Base-by-base conservation (phyloP, 37 sponge, comb jelly and placozoan species). In the Dysidea cf. avara region DNA sequence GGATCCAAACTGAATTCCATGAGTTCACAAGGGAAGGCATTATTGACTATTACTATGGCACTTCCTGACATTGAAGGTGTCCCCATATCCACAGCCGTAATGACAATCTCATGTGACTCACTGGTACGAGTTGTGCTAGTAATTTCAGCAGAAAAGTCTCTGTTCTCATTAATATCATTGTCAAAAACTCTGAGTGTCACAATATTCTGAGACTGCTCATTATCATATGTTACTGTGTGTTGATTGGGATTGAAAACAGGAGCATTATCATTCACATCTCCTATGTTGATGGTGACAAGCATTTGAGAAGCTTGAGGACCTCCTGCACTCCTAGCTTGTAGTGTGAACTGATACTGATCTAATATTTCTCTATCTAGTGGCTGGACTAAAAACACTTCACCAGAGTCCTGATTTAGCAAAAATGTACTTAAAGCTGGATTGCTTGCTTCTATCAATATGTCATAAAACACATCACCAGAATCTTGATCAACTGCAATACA, bases 41-140 rank as follows among this genome's bases (percentile, higher is more conserved):
- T 37, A 32, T 29, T 52, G 3, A 76, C 65, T 4, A 47, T 14
- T 2, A 76, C 20, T 14, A 28, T 30, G 0, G 66, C 65, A 29
- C 25, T 32, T 13, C 36, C 52, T 18, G 64, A 22, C 37, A 76
- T 20, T 0, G 83, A 18, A 1, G 86, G 86, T 7, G 43, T 65
- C 7, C 87, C 87, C 66, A 39, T 36, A 51, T 87, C 87, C 1
- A 16, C 48, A n/a, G 77, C 87, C 3, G 53, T 56, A 12, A 87
- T 69, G 30, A 40, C 53, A 35, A 71, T 22, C 17, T 14, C n/a
- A 34, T 71, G 36, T 24, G 53, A 33, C 22, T 31, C 35, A 24
- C 29, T 29, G 5, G 53, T 54, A 56, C 57, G 21, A 55, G 37
- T 56, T 53, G 57, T 56, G 21, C 38, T 55, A 43, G 11, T 32